Conservation (phyloP, 1,140 invertebrate genomes). For the Magallana gigas region DNA sequence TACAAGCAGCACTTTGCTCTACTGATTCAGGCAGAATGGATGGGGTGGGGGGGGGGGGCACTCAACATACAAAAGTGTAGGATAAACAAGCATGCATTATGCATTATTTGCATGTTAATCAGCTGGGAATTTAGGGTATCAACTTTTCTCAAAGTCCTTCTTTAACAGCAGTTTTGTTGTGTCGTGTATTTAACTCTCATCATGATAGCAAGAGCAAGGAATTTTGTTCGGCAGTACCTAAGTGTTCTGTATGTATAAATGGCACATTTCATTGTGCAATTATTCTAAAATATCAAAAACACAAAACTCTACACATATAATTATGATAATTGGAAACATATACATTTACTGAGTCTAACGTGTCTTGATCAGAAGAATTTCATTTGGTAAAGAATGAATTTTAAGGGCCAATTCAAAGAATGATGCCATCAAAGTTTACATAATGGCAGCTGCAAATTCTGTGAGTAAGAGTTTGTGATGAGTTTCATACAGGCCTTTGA, state of each 20-base stretch:
- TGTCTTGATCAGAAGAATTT: no score
- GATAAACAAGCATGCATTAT: not conserved
- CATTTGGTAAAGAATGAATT: no score
- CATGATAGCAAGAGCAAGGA: not conserved
- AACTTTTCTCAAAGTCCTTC: constrained; percentile 16
- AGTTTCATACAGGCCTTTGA: not conserved
- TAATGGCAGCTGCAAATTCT: not conserved
- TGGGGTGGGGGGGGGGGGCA: not conserved
- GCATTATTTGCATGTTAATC: not conserved
- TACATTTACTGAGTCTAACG: no score
- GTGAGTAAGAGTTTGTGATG: not conserved
- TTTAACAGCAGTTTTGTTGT: not conserved
- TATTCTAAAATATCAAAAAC: no score
- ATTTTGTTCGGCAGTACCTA: no score
- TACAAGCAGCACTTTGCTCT: no score
- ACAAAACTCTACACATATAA: no score
- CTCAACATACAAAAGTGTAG: not conserved
- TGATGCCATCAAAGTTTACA: not conserved
- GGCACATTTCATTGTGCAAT: no score
- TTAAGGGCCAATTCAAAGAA: no score
- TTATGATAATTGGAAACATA: no score
- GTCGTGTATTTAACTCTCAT: not conserved
- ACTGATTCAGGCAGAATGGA: not conserved
- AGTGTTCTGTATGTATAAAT: no score
- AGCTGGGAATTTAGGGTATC: constrained; percentile 26